A percentile compares a stretch with the other conserved stretches of the same genome.
phyloP scores from a whole-genome alignment of 2,888 invertebrate species.

The Agrochola litura region DNA sequence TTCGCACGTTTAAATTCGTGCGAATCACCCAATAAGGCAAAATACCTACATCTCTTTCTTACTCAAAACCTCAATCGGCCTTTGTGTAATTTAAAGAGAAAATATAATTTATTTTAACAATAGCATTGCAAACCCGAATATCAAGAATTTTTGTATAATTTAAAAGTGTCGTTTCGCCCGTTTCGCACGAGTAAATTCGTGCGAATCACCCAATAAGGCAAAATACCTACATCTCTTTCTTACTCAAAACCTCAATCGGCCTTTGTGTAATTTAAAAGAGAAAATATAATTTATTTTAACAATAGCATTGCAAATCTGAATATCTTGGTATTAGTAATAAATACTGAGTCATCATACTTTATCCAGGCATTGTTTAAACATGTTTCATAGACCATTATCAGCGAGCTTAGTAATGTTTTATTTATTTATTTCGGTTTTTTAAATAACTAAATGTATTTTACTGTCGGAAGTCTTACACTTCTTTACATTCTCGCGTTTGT shows the following conservation, averaged over 20 bases:
- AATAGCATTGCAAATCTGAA: slow-evolving; percentile 26
- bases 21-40: no score
- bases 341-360: slow-evolving; percentile 15
- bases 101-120: no score
- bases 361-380: not conserved
- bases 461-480: no score
- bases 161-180: no score
- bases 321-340: not conserved
- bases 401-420: not conserved
- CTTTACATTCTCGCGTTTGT: no score
- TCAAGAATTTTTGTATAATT: no score
- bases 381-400: slow-evolving; percentile 19
- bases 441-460: not conserved
- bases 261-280: slow-evolving; percentile 3
- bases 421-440: not conserved
- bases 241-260: not conserved
- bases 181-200: no score
- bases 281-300: slow-evolving; percentile 4
- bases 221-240: not conserved
- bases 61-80: not conserved
- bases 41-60: not conserved
- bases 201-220: no score
- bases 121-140: no score
- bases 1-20: no score
- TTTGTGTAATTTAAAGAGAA: slow-evolving; percentile 3